Percentiles rank a stretch among this genome's conserved stretches.
phyloP scores from a whole-genome alignment of 37 sponge, comb jelly and placozoan species.

The Chondrosia reniformis region DNA sequence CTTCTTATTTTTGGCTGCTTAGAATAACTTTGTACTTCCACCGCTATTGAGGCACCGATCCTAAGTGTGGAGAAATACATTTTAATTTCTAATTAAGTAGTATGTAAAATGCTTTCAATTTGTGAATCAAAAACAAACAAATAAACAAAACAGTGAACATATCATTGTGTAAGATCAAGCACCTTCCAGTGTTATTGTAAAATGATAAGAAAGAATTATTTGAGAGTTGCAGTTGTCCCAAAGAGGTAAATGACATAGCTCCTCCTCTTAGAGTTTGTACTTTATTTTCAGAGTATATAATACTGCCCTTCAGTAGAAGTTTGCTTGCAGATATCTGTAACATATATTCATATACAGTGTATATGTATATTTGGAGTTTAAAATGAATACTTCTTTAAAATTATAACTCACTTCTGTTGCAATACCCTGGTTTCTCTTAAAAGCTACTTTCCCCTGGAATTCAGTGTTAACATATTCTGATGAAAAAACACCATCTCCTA shows the following conservation, averaged over 20 bases:
- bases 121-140: too few relatives aligned
- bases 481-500: conserved; percentile 32
- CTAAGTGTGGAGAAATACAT: conserved; percentile 21
- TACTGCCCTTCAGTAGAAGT: conserved; percentile 15
- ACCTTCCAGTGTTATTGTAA: conserved; percentile 67
- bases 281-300: conserved; percentile 42
- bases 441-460: conserved; percentile 10
- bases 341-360: too few relatives aligned
- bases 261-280: conserved; percentile 25
- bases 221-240: conserved; percentile 52
- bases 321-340: conserved; percentile 42
- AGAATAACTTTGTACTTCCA: conserved; percentile 39
- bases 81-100: too few relatives aligned
- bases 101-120: too few relatives aligned
- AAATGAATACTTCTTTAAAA: too few relatives aligned
- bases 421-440: not conserved
- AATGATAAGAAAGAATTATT: conserved; percentile 30
- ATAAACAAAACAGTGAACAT: too few relatives aligned
- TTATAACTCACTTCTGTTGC: conserved; percentile 22
- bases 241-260: conserved; percentile 39
- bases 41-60: conserved; percentile 71
- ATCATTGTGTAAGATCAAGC: too few relatives aligned
- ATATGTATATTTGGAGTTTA: too few relatives aligned
- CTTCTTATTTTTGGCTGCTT: conserved; percentile 26
- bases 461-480: conserved; percentile 27